Evolutionary conservation across 2,797 vertebrate species (phyloP), one percentile per base, ranked within the genome.

Genomic region (Molossus alvarezi): DNA sequence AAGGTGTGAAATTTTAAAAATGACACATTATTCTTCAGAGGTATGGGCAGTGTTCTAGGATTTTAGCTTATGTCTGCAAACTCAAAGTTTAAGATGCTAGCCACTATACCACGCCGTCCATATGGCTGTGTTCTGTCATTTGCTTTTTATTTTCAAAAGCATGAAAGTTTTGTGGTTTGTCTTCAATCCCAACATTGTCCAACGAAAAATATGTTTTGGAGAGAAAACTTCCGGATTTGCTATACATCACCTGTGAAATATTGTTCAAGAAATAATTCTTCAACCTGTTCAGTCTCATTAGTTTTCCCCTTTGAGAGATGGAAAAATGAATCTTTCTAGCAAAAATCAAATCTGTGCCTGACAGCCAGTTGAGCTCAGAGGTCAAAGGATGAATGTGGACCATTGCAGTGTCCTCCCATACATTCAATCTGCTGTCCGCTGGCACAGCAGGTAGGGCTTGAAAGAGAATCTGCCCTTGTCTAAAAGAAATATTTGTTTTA

Each of bases 281-380:
- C 25, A 95, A 48, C 4, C 97, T 58, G 60, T 60, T 9, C 1
- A 12, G 25, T 79, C 87, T 97, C 88, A 29, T 94, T 95, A 92
- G 48, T 92, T 97, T 79, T 82, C 45, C 95, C 89, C 92, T 96
- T 90, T 95, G 93, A 94, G 53, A 51, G 57, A 82, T 80, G 77
- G 58, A 23, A 41, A 94, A 97, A 83, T 92, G 51, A 76, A 76
- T 96, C 73, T 98, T 98, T 95, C 76, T 87, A 95, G 80, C 83
- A 96, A 96, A 97, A 97, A 92, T 95, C 76, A 84, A 84, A 96
- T 92, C 96, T 96, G 91, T 91, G 25, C 18, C 82, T 98, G 98
- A 95, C 88, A 96, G 94, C 41, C 37, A 41, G 57, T 85, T 86
- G 91, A 98, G 45, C 0, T 0, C 92, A 95, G 94, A 98, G 97